Evolutionary conservation across 2,797 vertebrate genomes (phyloP), one percentile per base, ranked within the genome.

Genomic region (Buceros bicornis): DNA sequence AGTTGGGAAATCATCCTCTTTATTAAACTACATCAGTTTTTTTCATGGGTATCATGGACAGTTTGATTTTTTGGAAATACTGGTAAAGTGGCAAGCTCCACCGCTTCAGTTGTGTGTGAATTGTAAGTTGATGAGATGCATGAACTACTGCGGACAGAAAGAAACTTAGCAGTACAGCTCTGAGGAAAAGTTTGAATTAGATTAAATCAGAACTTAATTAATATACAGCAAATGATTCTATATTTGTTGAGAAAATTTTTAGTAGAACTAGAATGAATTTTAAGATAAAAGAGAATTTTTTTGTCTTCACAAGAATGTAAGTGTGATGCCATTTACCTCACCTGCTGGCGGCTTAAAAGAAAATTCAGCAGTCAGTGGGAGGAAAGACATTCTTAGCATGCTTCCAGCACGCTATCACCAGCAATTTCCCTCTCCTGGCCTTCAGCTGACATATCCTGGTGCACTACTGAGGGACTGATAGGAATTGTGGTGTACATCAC

Each of bases 311-410:
- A 78, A 81, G 72, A 92, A 94, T 57, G 47, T 33, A 79, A 78
- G 53, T 94, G 50, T 70, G 95, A 93, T 89, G 47, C 62, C 43
- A 95, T 96, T 95, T 86, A 80, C 91, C 97, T 97, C 73, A 81
- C 70, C 57, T 93, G 51, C 62, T 89, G 78, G 79, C 48, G 96
- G 53, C 51, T 89, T 92, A 89, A 93, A 88, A 90, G 72, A 95
- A 95, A 97, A 87, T 40, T 51, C 53, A 64, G 11, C 84, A 90
- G 88, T 93, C 76, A 73, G 31, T 92, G 53, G 76, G 90, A 96
- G 57, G 57, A 94, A 93, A 96, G 74, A 61, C 33, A 11, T 42
- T 85, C 65, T 65, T 76, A 67, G 8, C 16, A n/a, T 31, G 37
- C 24, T 73, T 88, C 24, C 65, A 78, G 65, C 54, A 72, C 6